Evolutionary conservation across 2,888 invertebrate genomes (phyloP).

Genomic region (Tolmerus cingulatus): DNA sequence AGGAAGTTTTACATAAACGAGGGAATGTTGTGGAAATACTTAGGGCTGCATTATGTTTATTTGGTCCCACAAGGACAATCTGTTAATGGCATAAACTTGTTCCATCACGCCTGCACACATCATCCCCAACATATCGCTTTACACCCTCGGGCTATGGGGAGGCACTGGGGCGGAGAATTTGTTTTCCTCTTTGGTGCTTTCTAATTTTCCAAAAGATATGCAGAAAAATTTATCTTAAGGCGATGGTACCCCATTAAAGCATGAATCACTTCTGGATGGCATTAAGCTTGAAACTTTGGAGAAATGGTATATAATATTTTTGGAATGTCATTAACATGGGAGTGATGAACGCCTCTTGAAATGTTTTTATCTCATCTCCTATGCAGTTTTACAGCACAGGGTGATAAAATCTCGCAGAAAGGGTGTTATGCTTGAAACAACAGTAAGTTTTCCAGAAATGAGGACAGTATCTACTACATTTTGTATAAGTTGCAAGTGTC

Average conservation of each 20-base stretch:
- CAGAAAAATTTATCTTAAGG: neutral
- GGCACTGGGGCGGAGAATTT: neutral
- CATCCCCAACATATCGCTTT: neutral
- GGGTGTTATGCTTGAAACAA: neutral
- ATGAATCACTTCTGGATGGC: neutral
- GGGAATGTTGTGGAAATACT: neutral
- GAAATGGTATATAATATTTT: neutral
- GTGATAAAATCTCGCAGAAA: neutral
- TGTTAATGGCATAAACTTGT: conserved; percentile 36
- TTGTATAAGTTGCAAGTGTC: neutral
- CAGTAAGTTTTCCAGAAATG: neutral
- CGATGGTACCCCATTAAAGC: neutral
- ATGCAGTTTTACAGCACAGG: neutral
- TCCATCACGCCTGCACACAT: neutral
- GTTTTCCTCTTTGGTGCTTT: neutral
- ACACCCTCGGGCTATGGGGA: neutral
- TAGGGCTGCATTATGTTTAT: conserved; percentile 8
- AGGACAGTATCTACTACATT: neutral
- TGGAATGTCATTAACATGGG: neutral
- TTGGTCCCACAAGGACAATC: conserved; percentile 25
- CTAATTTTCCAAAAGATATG: neutral
- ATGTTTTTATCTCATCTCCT: neutral
- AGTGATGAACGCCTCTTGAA: neutral
- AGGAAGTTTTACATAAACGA: neutral
- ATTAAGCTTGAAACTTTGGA: neutral